Evolutionary conservation across 1,140 invertebrate species (phyloP), one percentile per base, ranked within the genome.

Genomic region (Trichoplusia ni): DNA sequence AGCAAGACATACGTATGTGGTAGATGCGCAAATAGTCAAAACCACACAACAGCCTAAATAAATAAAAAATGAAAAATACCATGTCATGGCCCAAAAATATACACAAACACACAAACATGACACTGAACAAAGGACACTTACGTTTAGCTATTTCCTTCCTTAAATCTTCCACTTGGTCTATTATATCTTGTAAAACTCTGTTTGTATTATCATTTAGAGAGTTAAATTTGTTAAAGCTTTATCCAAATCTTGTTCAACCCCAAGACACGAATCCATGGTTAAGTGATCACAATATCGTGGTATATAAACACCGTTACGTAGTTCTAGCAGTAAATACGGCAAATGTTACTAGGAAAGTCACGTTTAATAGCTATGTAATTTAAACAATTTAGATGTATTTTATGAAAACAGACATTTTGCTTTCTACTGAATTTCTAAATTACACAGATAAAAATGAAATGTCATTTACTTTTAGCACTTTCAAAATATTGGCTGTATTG

Each of bases 231-330:
- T 91, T 73, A 97, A 90, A 64, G 98, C 96, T 92, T 96, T 97
- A 80, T 98, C 97, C 64, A 98, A 92, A 93, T 99, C 98, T 91
- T 95, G 95, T 90, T 98, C 97, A 40, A 99, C 97, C 71, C 95
- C 95, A 73, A 94, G 91, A 91, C 96, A 97, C 53, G 96, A 95
- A 89, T 98, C 97, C 97, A 98, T 98, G 90, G 42, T 78, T 75
- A 16, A 25, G 4, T 14, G 37, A 44, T 44, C 25, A 59, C 54
- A 14, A 29, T 54, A 59, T 44, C 19, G 9, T 3, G 44, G 4
- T 59, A 35, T 42, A 42, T 1, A 8, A 59, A 25, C 44, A n/a
- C 18, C 4, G 6, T 25, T 13, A 44, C 4, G 9, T 14, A n/a
- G 25, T 38, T 11, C 7, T 31, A 38, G 27, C 18, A 35, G 13